phyloP scores from a whole-genome alignment of 2,888 invertebrate species.

The Eledona agricola region DNA sequence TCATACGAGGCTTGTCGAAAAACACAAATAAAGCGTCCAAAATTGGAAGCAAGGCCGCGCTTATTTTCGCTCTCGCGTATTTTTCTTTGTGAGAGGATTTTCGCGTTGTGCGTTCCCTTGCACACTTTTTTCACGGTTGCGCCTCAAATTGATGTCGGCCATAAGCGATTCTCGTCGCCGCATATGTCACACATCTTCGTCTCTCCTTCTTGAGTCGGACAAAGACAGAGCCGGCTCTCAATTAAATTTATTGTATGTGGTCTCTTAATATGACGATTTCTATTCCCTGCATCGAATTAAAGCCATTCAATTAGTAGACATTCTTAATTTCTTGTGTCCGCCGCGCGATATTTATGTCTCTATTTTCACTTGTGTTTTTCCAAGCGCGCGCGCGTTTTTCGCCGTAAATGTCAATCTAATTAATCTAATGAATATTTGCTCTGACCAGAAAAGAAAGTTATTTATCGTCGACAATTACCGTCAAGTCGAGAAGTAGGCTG shows the following conservation, averaged over 20 bases:
- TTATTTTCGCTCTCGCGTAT: too few species aligned
- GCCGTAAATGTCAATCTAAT: constrained; percentile 33
- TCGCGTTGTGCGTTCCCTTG: constrained; percentile 8
- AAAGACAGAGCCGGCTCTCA: constrained; percentile 41
- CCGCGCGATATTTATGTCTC: constrained; percentile 54
- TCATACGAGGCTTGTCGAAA: too few species aligned
- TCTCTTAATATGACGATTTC: constrained; percentile 58
- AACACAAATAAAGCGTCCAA: too few species aligned
- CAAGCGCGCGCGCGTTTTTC: constrained; percentile 21
- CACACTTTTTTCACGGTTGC: constrained; percentile 16
- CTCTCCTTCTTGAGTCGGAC: constrained; percentile 26
- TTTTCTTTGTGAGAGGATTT: constrained; percentile 22
- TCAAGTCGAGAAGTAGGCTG: constrained; percentile 24
- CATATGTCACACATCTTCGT: constrained; percentile 36
- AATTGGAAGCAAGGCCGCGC: too few species aligned
- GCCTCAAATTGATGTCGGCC: constrained; percentile 34
- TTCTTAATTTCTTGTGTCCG: constrained; percentile 55
- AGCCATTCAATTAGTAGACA: constrained; percentile 58
- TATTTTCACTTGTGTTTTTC: constrained; percentile 48
- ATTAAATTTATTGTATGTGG: constrained; percentile 50
- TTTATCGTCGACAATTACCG: constrained; percentile 30
- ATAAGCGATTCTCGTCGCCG: constrained; percentile 29
- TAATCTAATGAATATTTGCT: constrained; percentile 34
- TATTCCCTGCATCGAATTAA: constrained; percentile 57
- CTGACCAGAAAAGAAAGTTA: constrained; percentile 31